A percentile compares a stretch with the other conserved stretches of the same genome.
Evolutionary conservation across 1,140 invertebrate species (phyloP).

Genomic region (Caenorhabditis tropicalis): DNA sequence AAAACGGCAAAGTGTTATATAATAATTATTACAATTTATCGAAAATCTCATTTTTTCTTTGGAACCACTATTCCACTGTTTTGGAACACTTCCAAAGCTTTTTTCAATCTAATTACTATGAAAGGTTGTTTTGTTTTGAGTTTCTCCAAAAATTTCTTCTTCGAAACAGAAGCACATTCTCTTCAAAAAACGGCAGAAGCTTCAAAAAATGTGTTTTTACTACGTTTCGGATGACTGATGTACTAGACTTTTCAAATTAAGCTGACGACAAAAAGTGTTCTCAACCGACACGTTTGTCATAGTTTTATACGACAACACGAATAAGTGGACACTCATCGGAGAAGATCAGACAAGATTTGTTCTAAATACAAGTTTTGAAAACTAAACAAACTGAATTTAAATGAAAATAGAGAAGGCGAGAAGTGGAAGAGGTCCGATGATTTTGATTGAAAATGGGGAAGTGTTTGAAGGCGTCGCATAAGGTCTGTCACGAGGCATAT

Average conservation of each 20-base stretch:
- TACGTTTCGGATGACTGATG: not conserved
- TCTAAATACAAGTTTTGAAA: not conserved
- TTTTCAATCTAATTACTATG: no score
- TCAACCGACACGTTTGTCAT: not conserved
- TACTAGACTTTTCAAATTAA: not conserved
- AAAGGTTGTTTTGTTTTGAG: no score
- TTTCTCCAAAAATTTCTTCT: no score
- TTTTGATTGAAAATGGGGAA: not conserved
- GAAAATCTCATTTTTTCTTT: no score
- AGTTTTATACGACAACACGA: not conserved
- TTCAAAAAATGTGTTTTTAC: not conserved
- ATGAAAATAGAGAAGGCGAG: not conserved
- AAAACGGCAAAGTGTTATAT: no score
- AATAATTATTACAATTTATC: no score
- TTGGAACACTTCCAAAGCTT: no score
- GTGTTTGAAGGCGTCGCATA: constrained; percentile 6
- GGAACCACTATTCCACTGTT: no score
- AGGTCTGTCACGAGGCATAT: constrained; percentile 11
- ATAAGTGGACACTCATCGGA: not conserved
- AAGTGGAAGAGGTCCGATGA: not conserved
- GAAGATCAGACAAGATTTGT: not conserved
- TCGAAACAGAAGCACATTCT: no score
- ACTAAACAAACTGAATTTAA: not conserved
- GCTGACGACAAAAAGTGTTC: not conserved
- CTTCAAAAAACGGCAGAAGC: no score